phyloP scores from a whole-genome alignment of 92 coral and sea anemone species.

The Plumapathes pennacea region DNA sequence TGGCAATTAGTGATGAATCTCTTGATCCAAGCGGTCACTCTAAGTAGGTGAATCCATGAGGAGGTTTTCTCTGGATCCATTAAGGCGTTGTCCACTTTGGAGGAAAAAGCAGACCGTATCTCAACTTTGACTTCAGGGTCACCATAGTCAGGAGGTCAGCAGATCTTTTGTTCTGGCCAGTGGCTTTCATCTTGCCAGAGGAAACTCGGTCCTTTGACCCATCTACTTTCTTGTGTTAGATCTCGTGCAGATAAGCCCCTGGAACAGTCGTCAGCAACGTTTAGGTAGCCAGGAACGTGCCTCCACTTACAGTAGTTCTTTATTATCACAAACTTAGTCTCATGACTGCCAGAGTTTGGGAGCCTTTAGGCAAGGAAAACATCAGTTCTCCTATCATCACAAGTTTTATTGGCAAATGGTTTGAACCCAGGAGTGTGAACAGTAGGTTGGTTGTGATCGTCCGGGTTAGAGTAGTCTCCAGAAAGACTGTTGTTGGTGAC shows the following conservation, averaged over 20 bases:
- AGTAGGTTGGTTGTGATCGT: too few species aligned
- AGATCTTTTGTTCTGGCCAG: constrained; percentile 2
- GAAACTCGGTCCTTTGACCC: constrained; percentile 14
- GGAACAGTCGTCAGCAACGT: constrained; percentile 25
- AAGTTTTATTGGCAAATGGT: too few species aligned
- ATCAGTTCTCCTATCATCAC: too few species aligned
- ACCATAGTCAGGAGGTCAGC: constrained; percentile 4
- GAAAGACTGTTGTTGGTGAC: too few species aligned
- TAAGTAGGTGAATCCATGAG: constrained; percentile 7
- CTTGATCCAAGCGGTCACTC: constrained; percentile 22
- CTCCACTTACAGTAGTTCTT: too few species aligned
- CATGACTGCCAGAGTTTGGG: too few species aligned
- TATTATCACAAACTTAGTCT: too few species aligned
- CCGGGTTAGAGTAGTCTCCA: too few species aligned
- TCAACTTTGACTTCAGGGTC: constrained; percentile 27
- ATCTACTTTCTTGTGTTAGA: constrained; percentile 4
- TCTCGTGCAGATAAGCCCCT: constrained; percentile 18
- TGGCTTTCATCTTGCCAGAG: constrained; percentile 8
- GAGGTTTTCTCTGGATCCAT: constrained; percentile 20
- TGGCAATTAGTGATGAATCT: constrained; percentile 19
- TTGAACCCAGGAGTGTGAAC: too few species aligned
- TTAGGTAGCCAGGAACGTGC: constrained; percentile 26
- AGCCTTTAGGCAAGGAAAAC: too few species aligned
- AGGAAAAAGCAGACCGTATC: constrained; percentile 16
- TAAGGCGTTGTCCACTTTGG: constrained; percentile 2